Conservation (phyloP, 2,888 invertebrate genomes). For the Thecocarcelia acutangulata region DNA sequence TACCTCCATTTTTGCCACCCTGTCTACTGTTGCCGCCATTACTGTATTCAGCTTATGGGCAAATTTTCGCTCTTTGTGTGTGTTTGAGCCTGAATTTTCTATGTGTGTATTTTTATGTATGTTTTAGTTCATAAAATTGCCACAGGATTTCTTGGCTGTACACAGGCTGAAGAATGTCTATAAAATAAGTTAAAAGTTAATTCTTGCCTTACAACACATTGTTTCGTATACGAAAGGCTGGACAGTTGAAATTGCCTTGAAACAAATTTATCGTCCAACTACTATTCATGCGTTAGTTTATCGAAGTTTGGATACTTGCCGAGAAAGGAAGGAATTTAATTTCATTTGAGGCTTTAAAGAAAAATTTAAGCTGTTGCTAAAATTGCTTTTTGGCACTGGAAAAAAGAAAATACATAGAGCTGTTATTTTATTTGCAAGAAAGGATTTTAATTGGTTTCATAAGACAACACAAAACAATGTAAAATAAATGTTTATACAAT, state of each 20-base stretch:
- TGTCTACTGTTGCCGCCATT: too few relatives aligned
- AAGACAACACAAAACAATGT: too few relatives aligned
- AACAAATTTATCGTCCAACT: background rate
- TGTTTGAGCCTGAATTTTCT: constrained; percentile 2
- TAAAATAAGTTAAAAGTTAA: constrained; percentile 21
- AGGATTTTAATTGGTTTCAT: too few relatives aligned
- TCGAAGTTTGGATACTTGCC: background rate
- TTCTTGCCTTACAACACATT: constrained; percentile 27
- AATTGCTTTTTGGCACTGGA: too few relatives aligned
- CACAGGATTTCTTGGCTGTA: constrained; percentile 8
- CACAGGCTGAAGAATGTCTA: constrained; percentile 9
- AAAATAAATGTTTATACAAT: too few relatives aligned
- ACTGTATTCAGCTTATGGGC: too few relatives aligned
- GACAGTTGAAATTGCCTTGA: constrained; percentile 8
- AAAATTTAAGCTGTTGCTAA: too few relatives aligned
- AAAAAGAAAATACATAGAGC: too few relatives aligned
- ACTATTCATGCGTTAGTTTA: background rate
- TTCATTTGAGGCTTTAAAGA: background rate
- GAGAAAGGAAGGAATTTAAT: constrained; percentile 4
- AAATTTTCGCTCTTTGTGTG: background rate
- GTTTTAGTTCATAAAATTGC: constrained; percentile 15
- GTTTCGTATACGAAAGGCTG: background rate
- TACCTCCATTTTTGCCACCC: too few relatives aligned
- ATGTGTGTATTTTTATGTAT: constrained; percentile 31
- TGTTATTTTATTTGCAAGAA: too few relatives aligned